A percentile compares a stretch with the other conserved stretches of the same genome.
Conservation (phyloP, 2,113 vertebrate genomes). For the Notiomystis cincta region DNA sequence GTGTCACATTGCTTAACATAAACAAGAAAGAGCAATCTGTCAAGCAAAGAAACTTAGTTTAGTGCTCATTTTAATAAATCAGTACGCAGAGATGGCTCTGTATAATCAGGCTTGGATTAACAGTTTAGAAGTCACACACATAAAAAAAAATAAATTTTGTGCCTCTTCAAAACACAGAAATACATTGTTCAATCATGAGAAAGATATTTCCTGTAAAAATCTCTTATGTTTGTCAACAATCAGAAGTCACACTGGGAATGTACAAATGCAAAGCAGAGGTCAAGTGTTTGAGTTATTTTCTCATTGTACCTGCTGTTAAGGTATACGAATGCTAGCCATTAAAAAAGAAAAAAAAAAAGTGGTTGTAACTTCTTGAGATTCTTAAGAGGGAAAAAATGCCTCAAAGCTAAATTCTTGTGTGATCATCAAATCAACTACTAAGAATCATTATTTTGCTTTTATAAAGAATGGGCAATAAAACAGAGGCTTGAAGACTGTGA, state of each 20-base stretch:
- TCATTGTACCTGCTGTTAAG: background rate
- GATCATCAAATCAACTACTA: background rate
- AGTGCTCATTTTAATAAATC: background rate
- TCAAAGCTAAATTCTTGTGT: background rate
- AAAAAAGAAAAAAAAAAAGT: background rate
- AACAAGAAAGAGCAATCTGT: background rate
- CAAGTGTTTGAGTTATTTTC: background rate
- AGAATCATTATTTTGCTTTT: background rate
- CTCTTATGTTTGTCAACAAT: background rate
- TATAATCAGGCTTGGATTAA: background rate
- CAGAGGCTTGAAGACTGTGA: background rate
- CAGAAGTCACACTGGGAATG: background rate
- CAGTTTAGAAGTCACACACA: background rate
- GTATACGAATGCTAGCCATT: background rate
- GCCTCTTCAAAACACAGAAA: background rate
- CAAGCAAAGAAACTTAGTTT: background rate
- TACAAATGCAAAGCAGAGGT: background rate
- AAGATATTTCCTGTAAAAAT: background rate
- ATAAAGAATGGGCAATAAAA: background rate
- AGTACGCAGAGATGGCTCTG: background rate
- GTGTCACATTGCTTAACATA: background rate
- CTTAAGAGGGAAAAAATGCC: background rate
- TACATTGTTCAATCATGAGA: background rate
- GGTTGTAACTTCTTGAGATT: background rate
- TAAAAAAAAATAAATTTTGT: background rate